Evolutionary conservation across 2,113 vertebrate genomes (phyloP), one percentile per base, ranked within the genome.

Genomic region (Engystomops pustulosus): DNA sequence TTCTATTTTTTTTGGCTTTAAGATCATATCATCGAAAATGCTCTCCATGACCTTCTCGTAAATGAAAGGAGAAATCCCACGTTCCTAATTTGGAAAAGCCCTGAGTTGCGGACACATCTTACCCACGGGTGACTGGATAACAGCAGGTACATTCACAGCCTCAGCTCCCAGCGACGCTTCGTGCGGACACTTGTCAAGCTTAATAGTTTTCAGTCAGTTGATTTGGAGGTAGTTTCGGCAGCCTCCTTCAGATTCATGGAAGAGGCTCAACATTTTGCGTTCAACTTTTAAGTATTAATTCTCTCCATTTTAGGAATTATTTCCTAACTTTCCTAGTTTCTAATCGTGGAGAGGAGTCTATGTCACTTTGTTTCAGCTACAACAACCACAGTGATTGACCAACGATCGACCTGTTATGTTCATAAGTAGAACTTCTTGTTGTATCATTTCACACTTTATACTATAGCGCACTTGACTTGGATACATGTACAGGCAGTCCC

Each of bases 181-280:
- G 20, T 38, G 74, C 34, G 74, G 74, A 58, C 51, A 77, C 3
- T 77, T 77, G 74, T 77, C 74, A 77, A 58, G 74, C 74, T 55
- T 7, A 25, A 77, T 58, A 32, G 55, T 38, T 34, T 58, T 38
- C 74, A 77, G 74, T 77, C 74, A 77, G 15, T 58, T 77, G 51
- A 55, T 32, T 12, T 55, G 8, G 7, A 55, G 49, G 23, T 58
- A 7, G 12, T 77, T 53, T 77, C 30, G 5, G 18, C 5, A 51
- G 25, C 6, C 38, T 17, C 74, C 49, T 6, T 58, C 44, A 32
- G 17, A 49, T 51, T 49, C 47, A 14, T 58, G 8, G 45, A 75
- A 34, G 47, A 55, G 51, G 7, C 27, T 51, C 3, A 30, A 74
- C 5, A 25, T 2, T 72, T 44, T 72, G 14, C 44, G 6, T 23